These are phyloP conservation scores for Aleiodes sp. DNA, from an alignment of 1,140 invertebrate genomes.

Conservation along the genomic window DNA sequence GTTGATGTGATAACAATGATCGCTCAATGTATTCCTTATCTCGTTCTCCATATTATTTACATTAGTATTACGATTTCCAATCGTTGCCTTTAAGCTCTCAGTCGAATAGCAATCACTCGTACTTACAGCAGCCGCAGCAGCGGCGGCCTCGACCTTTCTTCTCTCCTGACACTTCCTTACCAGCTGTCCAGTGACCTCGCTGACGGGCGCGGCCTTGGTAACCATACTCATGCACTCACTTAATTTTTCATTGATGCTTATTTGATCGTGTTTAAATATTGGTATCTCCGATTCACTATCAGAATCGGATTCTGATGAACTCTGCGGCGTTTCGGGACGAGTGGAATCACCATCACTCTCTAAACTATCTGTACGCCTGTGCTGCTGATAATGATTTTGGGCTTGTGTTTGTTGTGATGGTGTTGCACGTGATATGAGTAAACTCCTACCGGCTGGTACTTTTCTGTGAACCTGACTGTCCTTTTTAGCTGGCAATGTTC, in stretches of 20 bases:
- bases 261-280: constrained; percentile 56
- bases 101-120: too few relatives aligned
- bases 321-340: constrained; percentile 64
- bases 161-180: constrained; percentile 44
- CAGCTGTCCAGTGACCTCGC: constrained; percentile 53
- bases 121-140: constrained; percentile 23
- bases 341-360: constrained; percentile 56
- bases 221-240: constrained; percentile 48
- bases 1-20: constrained; percentile 77
- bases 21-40: constrained; percentile 60
- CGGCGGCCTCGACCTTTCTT: constrained; percentile 43
- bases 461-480: constrained; percentile 43
- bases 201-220: constrained; percentile 48
- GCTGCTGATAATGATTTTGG: constrained; percentile 23
- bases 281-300: constrained; percentile 45
- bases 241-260: constrained; percentile 51
- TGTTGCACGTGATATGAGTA: constrained; percentile 48
- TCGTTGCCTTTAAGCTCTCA: too few relatives aligned
- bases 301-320: constrained; percentile 41
- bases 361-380: constrained; percentile 36
- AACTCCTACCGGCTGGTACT: constrained; percentile 52
- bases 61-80: too few relatives aligned
- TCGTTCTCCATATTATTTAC: constrained; percentile 42
- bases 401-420: constrained; percentile 37
- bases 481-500: constrained; percentile 48